These are phyloP conservation scores for Mobula hypostoma DNA, from an alignment of 2,113 vertebrate genomes.

Conservation along the genomic window DNA sequence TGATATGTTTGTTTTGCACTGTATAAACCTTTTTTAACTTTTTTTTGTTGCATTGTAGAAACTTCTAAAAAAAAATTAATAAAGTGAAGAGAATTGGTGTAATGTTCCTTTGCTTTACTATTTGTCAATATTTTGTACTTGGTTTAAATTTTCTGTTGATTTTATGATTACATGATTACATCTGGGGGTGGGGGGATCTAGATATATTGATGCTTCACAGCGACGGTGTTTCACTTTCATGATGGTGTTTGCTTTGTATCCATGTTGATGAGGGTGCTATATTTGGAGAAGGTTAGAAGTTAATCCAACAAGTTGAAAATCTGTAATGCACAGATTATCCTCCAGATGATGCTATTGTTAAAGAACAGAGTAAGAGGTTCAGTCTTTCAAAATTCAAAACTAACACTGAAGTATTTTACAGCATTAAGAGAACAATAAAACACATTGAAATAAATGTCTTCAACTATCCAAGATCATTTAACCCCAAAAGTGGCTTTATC, in stretches of 20 bases:
- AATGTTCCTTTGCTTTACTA: neutral
- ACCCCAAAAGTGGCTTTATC: neutral
- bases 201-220: neutral
- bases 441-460: too few species aligned
- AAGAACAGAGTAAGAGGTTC: neutral
- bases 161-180: neutral
- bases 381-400: neutral
- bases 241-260: neutral
- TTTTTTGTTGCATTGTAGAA: too few species aligned
- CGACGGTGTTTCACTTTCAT: neutral
- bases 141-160: neutral
- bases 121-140: neutral
- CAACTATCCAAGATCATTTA: neutral
- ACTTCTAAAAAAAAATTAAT: too few species aligned
- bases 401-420: neutral
- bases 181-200: neutral
- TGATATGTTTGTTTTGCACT: too few species aligned
- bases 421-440: neutral
- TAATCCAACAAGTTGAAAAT: neutral
- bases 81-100: neutral
- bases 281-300: neutral
- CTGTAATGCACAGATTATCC: neutral
- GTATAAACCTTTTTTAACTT: too few species aligned
- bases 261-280: neutral
- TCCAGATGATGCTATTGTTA: slow-evolving; percentile 36